phyloP scores from a whole-genome alignment of 2,888 invertebrate species.

The Lasioglossum villosulum region DNA sequence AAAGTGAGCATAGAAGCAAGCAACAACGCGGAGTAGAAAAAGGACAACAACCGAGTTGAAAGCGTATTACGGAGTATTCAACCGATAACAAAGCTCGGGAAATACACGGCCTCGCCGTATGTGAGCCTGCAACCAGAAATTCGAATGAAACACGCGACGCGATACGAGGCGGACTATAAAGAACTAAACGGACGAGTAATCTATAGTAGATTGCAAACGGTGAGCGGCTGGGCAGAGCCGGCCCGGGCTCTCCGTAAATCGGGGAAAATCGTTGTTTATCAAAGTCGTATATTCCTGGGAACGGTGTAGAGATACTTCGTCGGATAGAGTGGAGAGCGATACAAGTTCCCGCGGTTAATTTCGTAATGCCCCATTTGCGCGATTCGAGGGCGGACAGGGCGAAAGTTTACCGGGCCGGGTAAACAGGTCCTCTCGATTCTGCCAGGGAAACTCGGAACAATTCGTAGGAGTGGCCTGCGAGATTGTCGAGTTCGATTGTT shows the following conservation, averaged over 20 bases:
- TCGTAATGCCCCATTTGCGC: constrained; percentile 24
- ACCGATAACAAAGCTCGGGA: background rate
- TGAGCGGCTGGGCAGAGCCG: background rate
- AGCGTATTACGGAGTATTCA: background rate
- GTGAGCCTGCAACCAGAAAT: background rate
- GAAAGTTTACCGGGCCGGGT: constrained; percentile 14
- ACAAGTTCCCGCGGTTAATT: constrained; percentile 25
- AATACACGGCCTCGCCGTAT: background rate
- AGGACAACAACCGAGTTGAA: background rate
- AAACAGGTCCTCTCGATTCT: constrained; percentile 12
- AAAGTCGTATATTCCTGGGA: constrained; percentile 14
- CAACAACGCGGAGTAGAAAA: background rate
- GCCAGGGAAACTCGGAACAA: constrained; percentile 12
- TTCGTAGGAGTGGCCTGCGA: background rate
- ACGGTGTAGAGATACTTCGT: background rate
- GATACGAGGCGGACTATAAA: constrained; percentile 1
- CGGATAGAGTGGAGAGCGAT: constrained; percentile 2
- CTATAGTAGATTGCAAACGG: background rate
- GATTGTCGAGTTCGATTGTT: constrained; percentile 26
- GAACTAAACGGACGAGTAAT: background rate
- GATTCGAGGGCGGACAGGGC: constrained; percentile 16
- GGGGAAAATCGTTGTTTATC: constrained; percentile 3
- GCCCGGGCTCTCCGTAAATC: constrained; percentile 1
- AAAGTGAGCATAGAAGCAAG: background rate
- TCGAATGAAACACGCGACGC: background rate